Percentiles rank a stretch among this genome's conserved stretches.
phyloP scores from a whole-genome alignment of 2,113 vertebrate genomes.

The Melanerpes aurifrons region DNA sequence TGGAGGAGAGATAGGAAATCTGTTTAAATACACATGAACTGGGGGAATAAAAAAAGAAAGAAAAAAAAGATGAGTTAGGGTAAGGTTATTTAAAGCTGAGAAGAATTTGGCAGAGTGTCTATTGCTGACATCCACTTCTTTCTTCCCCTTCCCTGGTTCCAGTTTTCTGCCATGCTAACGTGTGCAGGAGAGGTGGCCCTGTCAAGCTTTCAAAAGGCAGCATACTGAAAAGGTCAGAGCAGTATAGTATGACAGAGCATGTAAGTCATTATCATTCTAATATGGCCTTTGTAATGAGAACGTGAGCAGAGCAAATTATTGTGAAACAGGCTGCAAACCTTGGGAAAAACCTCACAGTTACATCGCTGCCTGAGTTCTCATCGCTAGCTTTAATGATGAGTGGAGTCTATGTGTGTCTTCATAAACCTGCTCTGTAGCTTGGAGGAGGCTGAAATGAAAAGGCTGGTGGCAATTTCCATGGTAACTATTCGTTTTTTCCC shows the following conservation, averaged over 20 bases:
- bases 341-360: constrained; percentile 58
- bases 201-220: constrained; percentile 67
- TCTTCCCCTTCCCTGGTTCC: constrained; percentile 1
- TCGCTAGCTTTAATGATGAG: constrained; percentile 24
- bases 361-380: constrained; percentile 21
- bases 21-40: background rate
- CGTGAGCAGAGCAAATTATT: constrained; percentile 66
- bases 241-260: constrained; percentile 72
- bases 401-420: constrained; percentile 21
- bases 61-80: background rate
- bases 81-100: background rate
- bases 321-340: constrained; percentile 59
- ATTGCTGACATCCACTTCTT: background rate
- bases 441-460: constrained; percentile 34
- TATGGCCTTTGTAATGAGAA: constrained; percentile 75
- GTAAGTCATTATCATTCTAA: constrained; percentile 76
- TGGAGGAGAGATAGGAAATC: background rate
- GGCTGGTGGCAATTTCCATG: constrained; percentile 53
- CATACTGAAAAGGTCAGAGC: constrained; percentile 78
- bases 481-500: constrained; percentile 20
- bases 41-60: background rate
- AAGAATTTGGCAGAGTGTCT: background rate
- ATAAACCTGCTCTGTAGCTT: background rate
- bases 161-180: constrained; percentile 44
- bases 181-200: constrained; percentile 53